phyloP scores from a whole-genome alignment of 2,113 vertebrate genomes.

The Nycticorax nycticorax region DNA sequence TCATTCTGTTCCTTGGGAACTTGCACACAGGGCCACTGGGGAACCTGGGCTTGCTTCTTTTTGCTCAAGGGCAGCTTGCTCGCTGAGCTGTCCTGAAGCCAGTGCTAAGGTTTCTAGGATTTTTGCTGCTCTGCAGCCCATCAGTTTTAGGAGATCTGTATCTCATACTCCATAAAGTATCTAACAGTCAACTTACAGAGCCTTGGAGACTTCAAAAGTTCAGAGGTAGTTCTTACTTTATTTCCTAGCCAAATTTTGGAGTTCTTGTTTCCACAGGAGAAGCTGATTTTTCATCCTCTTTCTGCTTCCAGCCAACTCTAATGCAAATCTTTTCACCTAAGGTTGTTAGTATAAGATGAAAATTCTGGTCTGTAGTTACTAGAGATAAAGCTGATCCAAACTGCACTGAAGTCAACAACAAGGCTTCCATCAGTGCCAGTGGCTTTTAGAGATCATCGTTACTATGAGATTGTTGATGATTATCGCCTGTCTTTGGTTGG shows the following conservation, averaged over 20 bases:
- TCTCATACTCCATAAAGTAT: constrained; percentile 13
- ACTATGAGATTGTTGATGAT: background rate
- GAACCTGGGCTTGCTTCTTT: background rate
- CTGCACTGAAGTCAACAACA: background rate
- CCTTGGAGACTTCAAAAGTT: constrained; percentile 41
- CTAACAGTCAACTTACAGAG: background rate
- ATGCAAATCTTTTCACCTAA: background rate
- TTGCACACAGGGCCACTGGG: background rate
- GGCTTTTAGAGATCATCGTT: background rate
- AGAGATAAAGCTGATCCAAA: background rate
- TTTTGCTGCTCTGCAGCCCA: constrained; percentile 2
- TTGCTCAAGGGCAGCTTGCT: background rate
- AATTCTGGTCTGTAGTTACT: background rate
- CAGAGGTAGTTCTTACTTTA: constrained; percentile 11
- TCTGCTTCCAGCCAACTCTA: background rate
- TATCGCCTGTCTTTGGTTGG: background rate
- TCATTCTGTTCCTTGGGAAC: background rate
- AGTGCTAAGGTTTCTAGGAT: background rate
- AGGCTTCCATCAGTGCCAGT: background rate
- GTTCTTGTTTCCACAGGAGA: constrained; percentile 9
- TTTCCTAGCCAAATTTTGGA: constrained; percentile 18
- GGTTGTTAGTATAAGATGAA: background rate
- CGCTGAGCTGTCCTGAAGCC: background rate
- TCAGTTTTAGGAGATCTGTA: constrained; percentile 6
- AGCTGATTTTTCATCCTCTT: constrained; percentile 4